phyloP scores from a whole-genome alignment of 30 jellyfish, hydroid and myxozoan species.

The Rhopilema esculentum region DNA sequence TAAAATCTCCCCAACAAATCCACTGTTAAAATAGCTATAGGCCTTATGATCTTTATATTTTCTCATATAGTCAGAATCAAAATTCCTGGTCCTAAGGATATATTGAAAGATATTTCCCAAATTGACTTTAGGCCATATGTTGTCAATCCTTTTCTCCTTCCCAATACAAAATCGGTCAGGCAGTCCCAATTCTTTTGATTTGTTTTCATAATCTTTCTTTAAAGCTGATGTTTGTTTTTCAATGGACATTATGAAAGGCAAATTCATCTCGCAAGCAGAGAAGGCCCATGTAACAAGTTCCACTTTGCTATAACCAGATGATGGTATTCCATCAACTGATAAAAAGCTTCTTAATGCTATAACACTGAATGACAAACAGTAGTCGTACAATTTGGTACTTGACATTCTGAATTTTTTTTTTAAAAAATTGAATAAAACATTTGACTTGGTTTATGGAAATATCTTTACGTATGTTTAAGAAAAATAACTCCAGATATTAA shows the following conservation, averaged over 20 bases:
- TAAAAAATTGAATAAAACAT: neutral
- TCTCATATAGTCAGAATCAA: slow-evolving; percentile 67
- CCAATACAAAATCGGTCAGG: slow-evolving; percentile 21
- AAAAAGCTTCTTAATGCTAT: slow-evolving; percentile 19
- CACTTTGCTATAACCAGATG: slow-evolving; percentile 35
- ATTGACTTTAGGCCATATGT: slow-evolving; percentile 54
- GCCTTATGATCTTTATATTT: slow-evolving; percentile 73
- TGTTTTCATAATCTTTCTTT: slow-evolving; percentile 1
- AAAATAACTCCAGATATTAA: slow-evolving; percentile 14
- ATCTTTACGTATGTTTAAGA: neutral
- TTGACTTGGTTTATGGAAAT: neutral
- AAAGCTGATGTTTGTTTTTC: slow-evolving; percentile 25
- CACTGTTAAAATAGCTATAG: slow-evolving; percentile 65
- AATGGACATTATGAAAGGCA: slow-evolving; percentile 2
- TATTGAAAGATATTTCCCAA: slow-evolving; percentile 58
- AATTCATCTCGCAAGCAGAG: slow-evolving; percentile 26
- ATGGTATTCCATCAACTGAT: slow-evolving; percentile 5
- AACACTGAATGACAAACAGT: slow-evolving; percentile 17
- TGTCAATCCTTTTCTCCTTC: slow-evolving; percentile 40
- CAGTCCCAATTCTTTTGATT: slow-evolving; percentile 12
- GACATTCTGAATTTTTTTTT: slow-evolving; percentile 12
- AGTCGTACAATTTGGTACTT: slow-evolving; percentile 17
- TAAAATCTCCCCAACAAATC: slow-evolving; percentile 58
- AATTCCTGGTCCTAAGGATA: slow-evolving; percentile 5
- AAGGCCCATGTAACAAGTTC: slow-evolving; percentile 69